Evolutionary conservation across 2,888 invertebrate species (phyloP).

Genomic region (Acanthopleura granulata): DNA sequence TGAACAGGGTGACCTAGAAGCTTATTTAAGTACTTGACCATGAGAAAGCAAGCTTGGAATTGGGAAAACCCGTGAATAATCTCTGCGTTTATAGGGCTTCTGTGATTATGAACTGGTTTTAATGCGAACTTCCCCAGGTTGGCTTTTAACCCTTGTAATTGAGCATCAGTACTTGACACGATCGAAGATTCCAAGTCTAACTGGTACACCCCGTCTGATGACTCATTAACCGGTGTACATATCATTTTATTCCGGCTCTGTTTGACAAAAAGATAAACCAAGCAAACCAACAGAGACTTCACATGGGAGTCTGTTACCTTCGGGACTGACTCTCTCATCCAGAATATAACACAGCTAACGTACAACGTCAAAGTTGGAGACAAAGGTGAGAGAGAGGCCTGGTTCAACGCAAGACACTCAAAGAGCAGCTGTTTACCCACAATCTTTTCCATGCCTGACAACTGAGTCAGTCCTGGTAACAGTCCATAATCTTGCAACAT

Average conservation of each 20-base stretch:
- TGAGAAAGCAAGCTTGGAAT: slow-evolving; percentile 60
- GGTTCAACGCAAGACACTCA: slow-evolving; percentile 23
- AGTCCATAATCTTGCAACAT: slow-evolving; percentile 27
- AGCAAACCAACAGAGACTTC: slow-evolving; percentile 36
- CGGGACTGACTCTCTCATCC: slow-evolving; percentile 48
- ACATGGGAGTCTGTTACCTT: slow-evolving; percentile 39
- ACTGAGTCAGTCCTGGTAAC: slow-evolving; percentile 33
- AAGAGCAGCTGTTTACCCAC: slow-evolving; percentile 23
- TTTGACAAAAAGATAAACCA: slow-evolving; percentile 26
- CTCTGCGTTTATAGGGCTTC: slow-evolving; percentile 36
- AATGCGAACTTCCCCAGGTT: slow-evolving; percentile 39
- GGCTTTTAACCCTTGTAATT: not conserved
- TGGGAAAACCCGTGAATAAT: slow-evolving; percentile 6
- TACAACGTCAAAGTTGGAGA: slow-evolving; percentile 30
- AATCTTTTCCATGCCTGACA: slow-evolving; percentile 25
- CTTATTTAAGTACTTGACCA: slow-evolving; percentile 57
- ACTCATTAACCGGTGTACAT: not conserved
- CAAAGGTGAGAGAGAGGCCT: slow-evolving; percentile 5
- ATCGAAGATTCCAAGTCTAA: not conserved
- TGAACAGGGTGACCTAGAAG: slow-evolving; percentile 51
- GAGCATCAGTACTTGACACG: not conserved
- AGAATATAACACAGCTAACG: slow-evolving; percentile 37
- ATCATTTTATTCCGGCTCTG: not conserved
- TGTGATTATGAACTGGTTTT: slow-evolving; percentile 32
- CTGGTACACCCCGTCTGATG: not conserved